Evolutionary conservation across 1,140 invertebrate genomes (phyloP).

Genomic region (Macrocentrus cingulum): DNA sequence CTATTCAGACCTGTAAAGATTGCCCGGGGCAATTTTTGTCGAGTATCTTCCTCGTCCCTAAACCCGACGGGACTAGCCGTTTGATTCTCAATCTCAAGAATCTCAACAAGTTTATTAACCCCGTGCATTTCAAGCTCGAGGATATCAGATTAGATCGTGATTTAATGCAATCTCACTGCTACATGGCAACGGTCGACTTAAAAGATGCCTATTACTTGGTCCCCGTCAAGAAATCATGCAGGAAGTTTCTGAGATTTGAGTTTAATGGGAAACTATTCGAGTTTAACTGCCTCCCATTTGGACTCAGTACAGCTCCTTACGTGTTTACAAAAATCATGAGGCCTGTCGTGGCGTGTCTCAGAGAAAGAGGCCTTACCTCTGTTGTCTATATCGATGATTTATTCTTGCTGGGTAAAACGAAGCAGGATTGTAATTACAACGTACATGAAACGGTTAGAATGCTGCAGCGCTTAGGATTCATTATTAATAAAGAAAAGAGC

Average conservation of each 20-base stretch:
- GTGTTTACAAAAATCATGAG: slow-evolving; percentile 11
- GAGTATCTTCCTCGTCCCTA: background rate
- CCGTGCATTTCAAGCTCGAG: slow-evolving; percentile 7
- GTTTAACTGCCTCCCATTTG: slow-evolving; percentile 10
- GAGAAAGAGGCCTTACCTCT: slow-evolving; percentile 1
- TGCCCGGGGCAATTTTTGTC: slow-evolving; percentile 6
- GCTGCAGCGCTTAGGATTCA: slow-evolving; percentile 3
- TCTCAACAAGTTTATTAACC: slow-evolving; percentile 1
- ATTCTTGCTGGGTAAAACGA: background rate
- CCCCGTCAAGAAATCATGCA: background rate
- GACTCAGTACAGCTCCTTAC: slow-evolving; percentile 8
- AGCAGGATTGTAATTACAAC: background rate
- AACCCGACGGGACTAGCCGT: background rate
- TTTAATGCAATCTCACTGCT: background rate
- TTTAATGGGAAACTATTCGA: background rate
- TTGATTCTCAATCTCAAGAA: slow-evolving; percentile 11
- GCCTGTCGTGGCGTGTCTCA: background rate
- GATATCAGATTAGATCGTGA: background rate
- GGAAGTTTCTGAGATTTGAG: slow-evolving; percentile 5
- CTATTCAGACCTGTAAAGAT: background rate
- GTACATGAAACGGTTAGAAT: background rate
- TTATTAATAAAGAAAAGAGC: slow-evolving; percentile 16
- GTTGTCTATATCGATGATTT: slow-evolving; percentile 11
- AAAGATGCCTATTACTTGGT: background rate
- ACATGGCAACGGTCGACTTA: background rate